Evolutionary conservation across 2,888 invertebrate genomes (phyloP).

Genomic region (Acleris cristana): DNA sequence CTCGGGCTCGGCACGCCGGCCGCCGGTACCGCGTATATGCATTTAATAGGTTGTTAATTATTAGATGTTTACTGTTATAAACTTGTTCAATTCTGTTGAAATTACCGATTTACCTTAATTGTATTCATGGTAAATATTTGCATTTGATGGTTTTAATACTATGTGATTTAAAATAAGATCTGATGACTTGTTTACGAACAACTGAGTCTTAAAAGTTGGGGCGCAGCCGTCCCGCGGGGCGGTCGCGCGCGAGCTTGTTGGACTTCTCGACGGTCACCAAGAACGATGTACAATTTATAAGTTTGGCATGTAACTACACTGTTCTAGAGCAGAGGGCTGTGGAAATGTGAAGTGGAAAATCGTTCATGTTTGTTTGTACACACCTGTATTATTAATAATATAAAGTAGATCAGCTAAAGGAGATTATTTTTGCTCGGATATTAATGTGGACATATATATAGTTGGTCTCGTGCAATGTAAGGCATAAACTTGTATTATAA

Average conservation of each 20-base stretch:
- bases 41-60: conserved; percentile 82
- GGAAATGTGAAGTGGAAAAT: conserved; percentile 22
- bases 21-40: conserved; percentile 66
- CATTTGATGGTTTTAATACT: conserved; percentile 6
- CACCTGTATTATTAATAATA: conserved; percentile 21
- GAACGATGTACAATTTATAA: conserved; percentile 24
- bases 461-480: conserved; percentile 14
- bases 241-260: not conserved
- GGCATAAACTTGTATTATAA: conserved; percentile 2
- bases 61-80: conserved; percentile 73
- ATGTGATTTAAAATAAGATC: conserved; percentile 39
- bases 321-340: conserved; percentile 34
- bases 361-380: conserved; percentile 15
- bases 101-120: conserved; percentile 58
- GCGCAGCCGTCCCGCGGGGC: not conserved
- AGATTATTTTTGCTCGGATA: conserved; percentile 20
- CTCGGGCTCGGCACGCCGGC: conserved; percentile 53
- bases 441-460: conserved; percentile 9
- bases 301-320: conserved; percentile 35
- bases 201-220: too few species aligned
- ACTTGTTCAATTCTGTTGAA: conserved; percentile 73
- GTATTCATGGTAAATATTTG: conserved; percentile 36
- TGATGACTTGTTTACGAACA: conserved; percentile 22
- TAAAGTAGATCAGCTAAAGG: conserved; percentile 24
- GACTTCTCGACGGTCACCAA: conserved; percentile 15